Conservation (phyloP, 2,888 invertebrate genomes). For the Megastigmus dorsalis region DNA sequence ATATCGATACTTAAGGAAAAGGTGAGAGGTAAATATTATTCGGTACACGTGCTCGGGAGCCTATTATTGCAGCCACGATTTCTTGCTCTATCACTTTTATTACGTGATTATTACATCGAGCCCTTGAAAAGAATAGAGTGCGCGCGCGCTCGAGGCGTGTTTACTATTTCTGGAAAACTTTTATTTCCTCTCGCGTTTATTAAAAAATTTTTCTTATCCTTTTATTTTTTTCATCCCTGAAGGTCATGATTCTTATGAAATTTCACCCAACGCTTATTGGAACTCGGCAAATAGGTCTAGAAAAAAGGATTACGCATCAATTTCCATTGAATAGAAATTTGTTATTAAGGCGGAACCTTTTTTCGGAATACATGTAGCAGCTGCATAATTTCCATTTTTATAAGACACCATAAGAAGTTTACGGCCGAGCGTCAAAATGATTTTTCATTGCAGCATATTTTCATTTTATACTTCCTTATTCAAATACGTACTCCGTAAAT, state of each 20-base stretch:
- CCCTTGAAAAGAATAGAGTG: slow-evolving; percentile 18
- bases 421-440: too few species aligned
- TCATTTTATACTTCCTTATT: too few species aligned
- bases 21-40: slow-evolving; percentile 41
- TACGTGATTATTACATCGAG: slow-evolving; percentile 41
- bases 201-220: slow-evolving; percentile 17
- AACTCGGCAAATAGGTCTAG: too few species aligned
- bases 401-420: background rate
- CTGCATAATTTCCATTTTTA: background rate
- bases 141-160: background rate
- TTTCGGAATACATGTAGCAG: background rate
- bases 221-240: too few species aligned
- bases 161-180: slow-evolving; percentile 3
- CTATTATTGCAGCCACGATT: slow-evolving; percentile 44
- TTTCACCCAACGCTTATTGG: background rate
- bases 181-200: slow-evolving; percentile 32
- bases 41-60: slow-evolving; percentile 40
- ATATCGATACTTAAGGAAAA: slow-evolving; percentile 26
- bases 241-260: slow-evolving; percentile 28
- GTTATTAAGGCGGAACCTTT: background rate
- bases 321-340: background rate
- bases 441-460: too few species aligned
- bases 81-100: slow-evolving; percentile 50
- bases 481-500: too few species aligned
- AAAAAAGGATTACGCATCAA: too few species aligned